Evolutionary conservation across 2,888 invertebrate species (phyloP), one percentile per base, ranked within the genome.

Genomic region (Parnassius orleans): DNA sequence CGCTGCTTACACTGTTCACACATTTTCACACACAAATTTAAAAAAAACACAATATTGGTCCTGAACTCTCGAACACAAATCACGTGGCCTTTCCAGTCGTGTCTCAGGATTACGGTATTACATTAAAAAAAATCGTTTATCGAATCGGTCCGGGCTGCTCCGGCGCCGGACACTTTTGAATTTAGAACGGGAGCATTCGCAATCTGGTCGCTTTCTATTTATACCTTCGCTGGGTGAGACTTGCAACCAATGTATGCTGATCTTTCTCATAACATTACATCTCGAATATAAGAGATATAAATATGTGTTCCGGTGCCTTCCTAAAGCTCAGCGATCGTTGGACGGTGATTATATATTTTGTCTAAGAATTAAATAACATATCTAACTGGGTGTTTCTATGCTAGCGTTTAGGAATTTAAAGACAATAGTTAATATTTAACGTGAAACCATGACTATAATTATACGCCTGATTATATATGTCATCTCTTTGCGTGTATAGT

Each of bases 71-170:
- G 12, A 43, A 51, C 48, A 54, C 53, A 53, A 50, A 15, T 15
- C 33, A 57, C 53, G 78, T 81, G 85, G 83, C 90, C 90, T 86
- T 85, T 86, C 90, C 87, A 87, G 87, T 89, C 86, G 86, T 73
- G 76, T 74, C 83, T 81, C 78, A 60, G 42, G 62, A 14, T 41
- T 11, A 41, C 68, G 70, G 70, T 76, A 71, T 72, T 73, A 77
- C 77, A 72, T 73, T 72, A 72, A 68, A 66, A 68, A 66, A 48
- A 72, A 66, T 71, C 74, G 69, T 75, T 78, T 78, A 75, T 77
- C 75, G 72, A 42, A 47, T 11, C 46, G 24, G 83, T 82, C 87
- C 86, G 86, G 84, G 80, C 81, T 72, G 80, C 80, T 68, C 80
- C 77, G 72, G 81, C 85, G 84, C 84, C 84, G 86, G 83, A 80